Conservation (phyloP, 2,797 vertebrate genomes). For the Anguilla anguilla region DNA sequence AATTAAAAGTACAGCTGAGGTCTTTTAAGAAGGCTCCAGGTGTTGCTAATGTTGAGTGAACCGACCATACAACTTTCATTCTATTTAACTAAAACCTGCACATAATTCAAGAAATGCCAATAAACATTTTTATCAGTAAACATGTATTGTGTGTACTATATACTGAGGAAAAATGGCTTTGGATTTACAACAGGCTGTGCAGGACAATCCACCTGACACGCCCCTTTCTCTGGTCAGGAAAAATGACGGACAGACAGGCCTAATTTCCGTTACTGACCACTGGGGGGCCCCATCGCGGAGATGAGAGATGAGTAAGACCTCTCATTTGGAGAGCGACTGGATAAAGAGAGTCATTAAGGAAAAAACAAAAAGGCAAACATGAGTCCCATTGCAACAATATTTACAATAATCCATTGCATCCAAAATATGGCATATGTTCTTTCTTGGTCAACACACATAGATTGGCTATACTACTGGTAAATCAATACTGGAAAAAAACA, state of each 20-base stretch:
- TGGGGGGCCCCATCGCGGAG: not conserved
- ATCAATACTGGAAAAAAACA: not conserved
- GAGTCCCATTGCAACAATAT: not conserved
- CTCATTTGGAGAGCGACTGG: not conserved
- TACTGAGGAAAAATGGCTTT: not conserved
- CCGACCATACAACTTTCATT: not conserved
- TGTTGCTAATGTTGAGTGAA: not conserved
- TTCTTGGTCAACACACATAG: not conserved
- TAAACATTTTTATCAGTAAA: not conserved
- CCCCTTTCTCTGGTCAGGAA: not conserved
- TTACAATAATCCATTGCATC: not conserved
- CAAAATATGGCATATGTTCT: not conserved
- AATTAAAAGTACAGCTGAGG: not conserved
- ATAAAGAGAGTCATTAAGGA: not conserved
- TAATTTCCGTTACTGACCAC: not conserved
- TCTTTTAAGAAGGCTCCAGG: not conserved
- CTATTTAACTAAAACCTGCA: not conserved
- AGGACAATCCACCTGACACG: not conserved
- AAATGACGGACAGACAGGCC: not conserved
- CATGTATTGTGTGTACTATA: not conserved
- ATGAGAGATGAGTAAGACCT: not conserved
- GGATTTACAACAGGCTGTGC: not conserved
- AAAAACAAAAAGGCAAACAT: not conserved
- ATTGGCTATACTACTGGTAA: not conserved
- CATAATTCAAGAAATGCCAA: not conserved